Base-by-base conservation (phyloP, 2,797 vertebrate genomes). In the Molossus molossus region DNA sequence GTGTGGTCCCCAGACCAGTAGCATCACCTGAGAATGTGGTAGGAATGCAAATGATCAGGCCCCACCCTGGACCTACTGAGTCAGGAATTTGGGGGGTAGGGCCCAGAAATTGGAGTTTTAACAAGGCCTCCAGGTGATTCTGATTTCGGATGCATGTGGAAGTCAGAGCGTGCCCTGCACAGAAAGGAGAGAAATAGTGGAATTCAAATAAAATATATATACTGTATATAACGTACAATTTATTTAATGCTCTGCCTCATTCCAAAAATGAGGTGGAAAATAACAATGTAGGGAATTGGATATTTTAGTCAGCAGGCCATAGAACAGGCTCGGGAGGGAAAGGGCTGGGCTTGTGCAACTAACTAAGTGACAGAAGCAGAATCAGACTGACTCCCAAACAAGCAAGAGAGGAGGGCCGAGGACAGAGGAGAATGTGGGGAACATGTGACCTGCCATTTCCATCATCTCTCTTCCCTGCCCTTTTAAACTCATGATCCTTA, bases 231-330 rank as follows among this genome's bases (percentile, higher is more conserved):
- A 33, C 6, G 33, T 57, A 73, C n/a, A 64, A 21, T 25, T 84
- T 83, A 48, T 82, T 76, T 21, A 77, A 82, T 45, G 7, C 12
- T 76, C 37, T 88, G 72, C 53, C 10, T 57, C n/a, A 37, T 72
- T 95, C 72, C 25, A 72, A 89, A 91, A 85, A 48, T 80, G 5
- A 91, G 21, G 6, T 58, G 5, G 40, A 70, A 94, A 91, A 91
- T 69, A 12, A 48, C 29, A 65, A 23, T 4, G 15, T 55, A 48
- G n/a, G 80, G 88, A 89, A 96, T 48, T 53, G 70, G 48, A 17
- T 85, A 87, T 73, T 88, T 88, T 65, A 73, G 86, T 80, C 58
- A 21, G 17, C 48, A 75, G 18, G 67, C 70, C 86, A 20, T 62
- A n/a, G 65, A 60, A 29, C 17, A 21, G 29, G 18, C 17, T 23